These are phyloP conservation scores for Columba livia DNA, from an alignment of 2,113 vertebrate genomes.

Conservation along the genomic window DNA sequence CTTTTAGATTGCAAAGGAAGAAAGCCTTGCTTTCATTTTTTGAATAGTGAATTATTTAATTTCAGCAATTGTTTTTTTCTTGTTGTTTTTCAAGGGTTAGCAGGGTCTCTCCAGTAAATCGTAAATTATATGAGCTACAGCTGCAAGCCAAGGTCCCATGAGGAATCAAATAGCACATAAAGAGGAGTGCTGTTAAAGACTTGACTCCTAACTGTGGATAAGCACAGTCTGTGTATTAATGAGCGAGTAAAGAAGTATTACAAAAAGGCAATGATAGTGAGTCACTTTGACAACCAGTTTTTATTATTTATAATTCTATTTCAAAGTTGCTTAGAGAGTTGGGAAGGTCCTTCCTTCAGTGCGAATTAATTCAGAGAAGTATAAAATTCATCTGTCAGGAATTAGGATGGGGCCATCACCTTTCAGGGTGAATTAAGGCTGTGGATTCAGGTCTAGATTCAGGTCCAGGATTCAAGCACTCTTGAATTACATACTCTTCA, in stretches of 20 bases:
- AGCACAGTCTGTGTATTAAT: neutral
- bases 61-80: neutral
- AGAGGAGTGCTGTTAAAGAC: neutral
- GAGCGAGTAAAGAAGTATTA: neutral
- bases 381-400: neutral
- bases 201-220: neutral
- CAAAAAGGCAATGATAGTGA: neutral
- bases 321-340: neutral
- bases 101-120: neutral
- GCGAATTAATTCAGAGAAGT: neutral
- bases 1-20: neutral
- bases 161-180: neutral
- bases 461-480: neutral
- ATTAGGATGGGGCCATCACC: neutral
- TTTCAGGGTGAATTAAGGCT: neutral
- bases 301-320: neutral
- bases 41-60: neutral
- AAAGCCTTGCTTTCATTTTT: neutral
- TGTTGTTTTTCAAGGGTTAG: neutral
- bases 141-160: neutral
- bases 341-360: neutral
- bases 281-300: neutral
- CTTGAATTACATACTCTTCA: neutral
- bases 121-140: neutral
- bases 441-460: neutral